Evolutionary conservation across 92 coral and sea anemone genomes (phyloP), one percentile per base, ranked within the genome.

Genomic region (Blastomussa wellsi): DNA sequence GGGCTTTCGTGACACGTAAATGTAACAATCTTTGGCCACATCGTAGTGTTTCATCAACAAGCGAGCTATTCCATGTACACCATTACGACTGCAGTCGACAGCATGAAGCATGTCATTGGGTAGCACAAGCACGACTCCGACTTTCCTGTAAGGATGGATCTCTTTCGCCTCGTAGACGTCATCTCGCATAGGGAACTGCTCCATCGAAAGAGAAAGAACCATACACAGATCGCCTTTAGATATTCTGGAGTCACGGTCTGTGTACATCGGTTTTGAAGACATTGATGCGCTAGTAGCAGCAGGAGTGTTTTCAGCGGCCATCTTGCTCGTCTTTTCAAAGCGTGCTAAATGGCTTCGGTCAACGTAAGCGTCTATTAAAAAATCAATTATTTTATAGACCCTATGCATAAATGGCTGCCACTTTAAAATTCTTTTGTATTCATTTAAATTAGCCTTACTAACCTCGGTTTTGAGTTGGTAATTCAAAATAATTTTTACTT

Each of bases 1-100:
- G 0, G 95, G 95, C 48, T 90, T 78, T 38, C 95, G 78, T 4
- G 95, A 93, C 47, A 90, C 70, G 66, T 84, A 93, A 44, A 93
- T 83, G 16, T 79, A 84, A 39, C 92, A 90, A 1, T 86, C 89
- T 53, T 90, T 85, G 0, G 64, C 80, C n/a, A 89, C 77, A 13
- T 88, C 85, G 8, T 78, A 83, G 33, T 90, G 87, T 62, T 74
- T 70, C 14, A 88, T 87, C 33, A 93, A 80, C 41, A 82, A 84
- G 2, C 92, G 88, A 3, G 80, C 90, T 0, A 89, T 84, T 0
- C 85, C 95, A 42, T 93, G 95, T 12, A 93, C 92, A 10, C 90
- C 90, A 47, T 69, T 57, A 2, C 88, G 89, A 51, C 88, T 85
- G 74, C 95, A 86, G 75, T 87, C 92, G 28, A 90, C 88, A 0